Conservation (phyloP, 2,797 vertebrate genomes). For the Pitangus sulphuratus region DNA sequence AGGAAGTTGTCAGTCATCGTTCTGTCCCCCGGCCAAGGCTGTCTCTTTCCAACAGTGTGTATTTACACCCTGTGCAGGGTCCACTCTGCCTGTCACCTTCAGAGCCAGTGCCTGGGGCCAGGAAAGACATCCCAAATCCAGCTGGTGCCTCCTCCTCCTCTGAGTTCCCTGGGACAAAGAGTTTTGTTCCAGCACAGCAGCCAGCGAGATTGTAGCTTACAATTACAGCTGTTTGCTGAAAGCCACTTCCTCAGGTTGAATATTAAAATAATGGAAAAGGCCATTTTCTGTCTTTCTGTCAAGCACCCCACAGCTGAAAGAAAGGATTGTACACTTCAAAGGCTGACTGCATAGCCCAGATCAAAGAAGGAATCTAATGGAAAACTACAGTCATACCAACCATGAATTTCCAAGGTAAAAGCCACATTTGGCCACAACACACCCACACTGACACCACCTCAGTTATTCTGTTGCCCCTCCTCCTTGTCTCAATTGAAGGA, state of each 20-base stretch:
- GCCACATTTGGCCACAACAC: not conserved
- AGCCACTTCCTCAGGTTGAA: not conserved
- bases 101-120: not conserved
- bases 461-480: not conserved
- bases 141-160: not conserved
- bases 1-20: slow-evolving; percentile 76
- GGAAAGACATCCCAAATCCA: not conserved
- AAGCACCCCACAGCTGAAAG: rapidly evolving
- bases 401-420: not conserved
- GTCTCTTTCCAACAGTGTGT: not conserved
- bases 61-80: not conserved
- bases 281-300: not conserved
- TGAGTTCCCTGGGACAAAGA: rapidly evolving
- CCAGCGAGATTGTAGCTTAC: not conserved
- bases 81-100: not conserved
- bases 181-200: not conserved
- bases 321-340: not conserved
- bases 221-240: not conserved
- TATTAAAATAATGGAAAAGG: not conserved
- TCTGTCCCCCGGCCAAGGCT: slow-evolving; percentile 32
- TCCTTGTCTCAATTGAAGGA: not conserved
- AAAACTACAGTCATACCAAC: not conserved
- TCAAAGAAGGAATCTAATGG: not conserved
- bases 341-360: not conserved
- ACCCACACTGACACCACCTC: rapidly evolving